A percentile compares a stretch with the other conserved stretches of the same genome.
phyloP scores from a whole-genome alignment of 2,113 vertebrate species.

The Carassius auratus region DNA sequence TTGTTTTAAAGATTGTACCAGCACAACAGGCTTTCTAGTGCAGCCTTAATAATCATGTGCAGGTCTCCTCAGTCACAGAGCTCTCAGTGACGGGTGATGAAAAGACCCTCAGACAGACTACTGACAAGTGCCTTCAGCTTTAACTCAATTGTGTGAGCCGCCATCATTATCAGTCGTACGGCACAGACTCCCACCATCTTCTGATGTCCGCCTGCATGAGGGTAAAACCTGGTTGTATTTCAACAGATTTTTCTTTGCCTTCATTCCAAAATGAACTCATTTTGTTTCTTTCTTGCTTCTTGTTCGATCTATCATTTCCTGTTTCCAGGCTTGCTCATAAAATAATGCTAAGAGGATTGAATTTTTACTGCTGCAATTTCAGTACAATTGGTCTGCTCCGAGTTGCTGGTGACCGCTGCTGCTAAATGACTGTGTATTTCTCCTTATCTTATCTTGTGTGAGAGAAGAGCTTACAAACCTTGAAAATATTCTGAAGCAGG shows the following conservation, averaged over 20 bases:
- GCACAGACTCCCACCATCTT: not conserved
- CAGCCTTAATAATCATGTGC: constrained; percentile 37
- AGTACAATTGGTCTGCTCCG: not conserved
- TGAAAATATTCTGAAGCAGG: not conserved
- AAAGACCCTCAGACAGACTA: not conserved
- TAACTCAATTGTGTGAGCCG: not conserved
- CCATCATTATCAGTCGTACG: not conserved
- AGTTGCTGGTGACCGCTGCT: not conserved
- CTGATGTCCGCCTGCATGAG: not conserved
- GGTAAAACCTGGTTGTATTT: not conserved
- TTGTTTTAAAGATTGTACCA: not conserved
- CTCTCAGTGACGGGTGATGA: not conserved
- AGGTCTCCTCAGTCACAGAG: constrained; percentile 9
- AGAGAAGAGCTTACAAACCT: not conserved
- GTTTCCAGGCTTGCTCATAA: constrained; percentile 19
- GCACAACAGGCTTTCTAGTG: not conserved
- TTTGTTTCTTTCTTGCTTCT: not conserved
- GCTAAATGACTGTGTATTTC: not conserved
- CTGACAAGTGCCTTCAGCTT: not conserved
- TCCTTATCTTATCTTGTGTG: not conserved
- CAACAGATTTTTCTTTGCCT: not conserved
- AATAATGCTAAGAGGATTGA: constrained; percentile 25
- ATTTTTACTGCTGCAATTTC: constrained; percentile 21
- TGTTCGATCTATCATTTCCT: not conserved
- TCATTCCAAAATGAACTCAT: not conserved